Evolutionary conservation across 2,888 invertebrate genomes (phyloP), one percentile per base, ranked within the genome.

Genomic region (Patella ulyssiponensis): DNA sequence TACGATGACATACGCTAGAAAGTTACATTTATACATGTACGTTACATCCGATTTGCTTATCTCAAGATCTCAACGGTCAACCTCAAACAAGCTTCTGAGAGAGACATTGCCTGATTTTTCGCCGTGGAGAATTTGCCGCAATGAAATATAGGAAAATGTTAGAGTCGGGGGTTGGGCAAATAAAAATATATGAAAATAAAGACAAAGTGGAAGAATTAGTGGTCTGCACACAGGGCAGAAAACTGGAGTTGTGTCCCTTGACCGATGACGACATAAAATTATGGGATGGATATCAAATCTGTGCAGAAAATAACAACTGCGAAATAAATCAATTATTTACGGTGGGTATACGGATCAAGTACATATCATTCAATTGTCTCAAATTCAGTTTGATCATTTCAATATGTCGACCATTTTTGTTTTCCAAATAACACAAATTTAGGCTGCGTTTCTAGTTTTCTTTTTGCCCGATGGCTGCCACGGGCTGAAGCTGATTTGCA

Each of bases 401-500:
- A 44, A 44, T 44, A 44, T 44, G 44, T 9, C 44, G 44, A 44
- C 44, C 44, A 44, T 44, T 44, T 44, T 44, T 44, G 44, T 44
- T 44, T 44, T 44, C 44, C 44, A 44, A 44, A 9, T 44, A 9
- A 44, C 44, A 12, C 20, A 0, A 12, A 64, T 20, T 64, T 64
- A 23, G 3, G 20, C 64, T 64, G 64, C 64, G 64, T 64, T 23
- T 64, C 64, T 64, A 64, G 20, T 64, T 64, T 64, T 20, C 23
- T 23, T 64, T 64, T 64, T 64, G 64, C 64, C 64, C 64, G 64
- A 64, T 20, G 12, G 23, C 64, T 23, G 64, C 23, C 64, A 64
- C 64, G 64, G 64, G 64, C 64, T 64, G 64, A 64, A 64, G 64
- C 64, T 23, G 64, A 64, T 64, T 64, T 64, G 64, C 64, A 64